Percentiles rank a stretch among this genome's conserved stretches.
These are phyloP conservation scores for Ormyrus nitidulus DNA, from an alignment of 2,888 invertebrate species.

Conservation along the genomic window DNA sequence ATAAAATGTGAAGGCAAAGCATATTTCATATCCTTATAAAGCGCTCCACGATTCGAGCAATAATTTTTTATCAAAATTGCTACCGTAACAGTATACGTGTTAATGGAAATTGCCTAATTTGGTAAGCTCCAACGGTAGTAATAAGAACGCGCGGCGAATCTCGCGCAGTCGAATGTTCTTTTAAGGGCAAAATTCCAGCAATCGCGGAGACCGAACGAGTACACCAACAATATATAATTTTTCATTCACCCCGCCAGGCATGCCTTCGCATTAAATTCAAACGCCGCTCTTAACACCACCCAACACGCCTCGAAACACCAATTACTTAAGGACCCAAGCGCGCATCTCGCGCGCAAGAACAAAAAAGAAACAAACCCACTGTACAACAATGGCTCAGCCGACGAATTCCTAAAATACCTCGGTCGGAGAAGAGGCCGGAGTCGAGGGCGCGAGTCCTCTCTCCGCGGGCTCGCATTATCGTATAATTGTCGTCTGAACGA, in stretches of 20 bases:
- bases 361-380: not conserved
- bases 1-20: too few relatives aligned
- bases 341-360: not conserved
- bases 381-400: not conserved
- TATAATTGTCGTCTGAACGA: constrained; percentile 36
- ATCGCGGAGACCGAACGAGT: not conserved
- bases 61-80: not conserved
- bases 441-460: too few relatives aligned
- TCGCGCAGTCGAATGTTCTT: constrained; percentile 22
- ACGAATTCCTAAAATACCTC: constrained; percentile 18
- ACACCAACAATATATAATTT: too few relatives aligned
- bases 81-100: not conserved
- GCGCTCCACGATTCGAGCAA: too few relatives aligned
- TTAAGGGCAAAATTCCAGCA: not conserved
- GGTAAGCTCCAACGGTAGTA: not conserved
- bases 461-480: constrained; percentile 25
- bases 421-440: too few relatives aligned
- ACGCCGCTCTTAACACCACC: too few relatives aligned
- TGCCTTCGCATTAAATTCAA: too few relatives aligned
- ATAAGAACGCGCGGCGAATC: too few relatives aligned
- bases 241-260: too few relatives aligned
- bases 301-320: too few relatives aligned
- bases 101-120: constrained; percentile 23
- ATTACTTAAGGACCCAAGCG: too few relatives aligned
- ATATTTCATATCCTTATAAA: too few relatives aligned